These are phyloP conservation scores for Morpho deidamia DNA, from an alignment of 2,888 invertebrate genomes.

Conservation along the genomic window DNA sequence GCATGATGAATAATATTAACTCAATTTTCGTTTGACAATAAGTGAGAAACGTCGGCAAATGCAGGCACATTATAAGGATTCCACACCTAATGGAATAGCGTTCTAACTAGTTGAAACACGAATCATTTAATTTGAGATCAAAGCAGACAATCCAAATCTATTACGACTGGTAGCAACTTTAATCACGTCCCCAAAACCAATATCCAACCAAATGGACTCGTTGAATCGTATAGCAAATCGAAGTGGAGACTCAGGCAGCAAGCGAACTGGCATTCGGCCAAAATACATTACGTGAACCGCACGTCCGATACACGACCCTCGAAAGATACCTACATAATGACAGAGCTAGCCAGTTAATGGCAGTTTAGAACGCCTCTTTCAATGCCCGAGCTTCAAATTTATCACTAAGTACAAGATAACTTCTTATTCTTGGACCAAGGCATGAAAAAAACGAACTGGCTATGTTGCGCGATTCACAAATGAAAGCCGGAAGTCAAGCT, in stretches of 20 bases:
- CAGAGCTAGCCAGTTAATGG: conserved; percentile 18
- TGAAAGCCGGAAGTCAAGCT: no score
- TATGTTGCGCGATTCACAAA: no score
- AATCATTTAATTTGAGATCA: conserved; percentile 11
- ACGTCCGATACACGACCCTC: conserved; percentile 25
- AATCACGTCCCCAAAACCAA: conserved; percentile 30
- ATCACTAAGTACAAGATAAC: not conserved
- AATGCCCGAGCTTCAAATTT: conserved; percentile 2
- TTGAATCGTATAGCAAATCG: conserved; percentile 27
- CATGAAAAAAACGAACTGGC: no score
- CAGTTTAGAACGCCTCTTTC: conserved; percentile 10
- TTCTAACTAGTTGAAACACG: conserved; percentile 3
- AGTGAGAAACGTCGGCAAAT: no score
- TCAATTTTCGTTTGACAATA: no score
- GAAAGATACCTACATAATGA: conserved; percentile 26
- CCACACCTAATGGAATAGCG: no score
- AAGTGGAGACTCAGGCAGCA: conserved; percentile 23
- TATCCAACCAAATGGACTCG: conserved; percentile 27
- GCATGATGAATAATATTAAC: no score
- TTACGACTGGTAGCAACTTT: conserved; percentile 19
- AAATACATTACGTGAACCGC: conserved; percentile 27
- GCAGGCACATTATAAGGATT: no score
- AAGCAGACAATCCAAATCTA: conserved; percentile 14
- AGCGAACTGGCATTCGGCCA: conserved; percentile 26
- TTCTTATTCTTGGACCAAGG: no score